Evolutionary conservation across 2,888 invertebrate species (phyloP).

Genomic region (Tuta absoluta): DNA sequence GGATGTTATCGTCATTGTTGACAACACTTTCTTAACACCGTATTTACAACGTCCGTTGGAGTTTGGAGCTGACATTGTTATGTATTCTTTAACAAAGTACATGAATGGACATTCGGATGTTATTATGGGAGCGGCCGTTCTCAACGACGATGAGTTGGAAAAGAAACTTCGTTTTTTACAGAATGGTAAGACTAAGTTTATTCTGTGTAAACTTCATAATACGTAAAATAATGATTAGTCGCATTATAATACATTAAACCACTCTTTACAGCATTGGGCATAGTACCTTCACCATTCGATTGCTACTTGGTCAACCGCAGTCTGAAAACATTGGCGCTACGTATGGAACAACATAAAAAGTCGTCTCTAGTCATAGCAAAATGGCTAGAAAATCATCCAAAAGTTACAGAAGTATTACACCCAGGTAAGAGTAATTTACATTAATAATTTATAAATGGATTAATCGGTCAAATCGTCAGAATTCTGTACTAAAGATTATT

Average conservation of each 20-base stretch:
- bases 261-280: conserved; percentile 88
- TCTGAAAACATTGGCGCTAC: conserved; percentile 93
- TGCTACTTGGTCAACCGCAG: conserved; percentile 96
- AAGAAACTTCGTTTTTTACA: conserved; percentile 90
- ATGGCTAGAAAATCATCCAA: conserved; percentile 90
- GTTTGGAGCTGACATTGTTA: conserved; percentile 92
- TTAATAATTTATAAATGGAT: neutral
- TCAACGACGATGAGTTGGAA: conserved; percentile 86
- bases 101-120: conserved; percentile 99
- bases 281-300: conserved; percentile 97
- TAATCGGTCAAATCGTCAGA: no score
- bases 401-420: conserved; percentile 90
- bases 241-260: no score
- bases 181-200: conserved; percentile 82
- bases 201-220: no score
- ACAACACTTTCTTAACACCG: conserved; percentile 95
- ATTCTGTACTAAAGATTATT: no score
- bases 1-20: conserved; percentile 87
- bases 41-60: conserved; percentile 94
- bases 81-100: conserved; percentile 97
- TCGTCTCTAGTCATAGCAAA: conserved; percentile 89
- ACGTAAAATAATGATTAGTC: no score
- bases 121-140: conserved; percentile 94
- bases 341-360: conserved; percentile 94
- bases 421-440: conserved; percentile 81